A percentile compares a stretch with the other conserved stretches of the same genome.
Evolutionary conservation across 2,113 vertebrate genomes (phyloP).

Genomic region (Chionomys nivalis): DNA sequence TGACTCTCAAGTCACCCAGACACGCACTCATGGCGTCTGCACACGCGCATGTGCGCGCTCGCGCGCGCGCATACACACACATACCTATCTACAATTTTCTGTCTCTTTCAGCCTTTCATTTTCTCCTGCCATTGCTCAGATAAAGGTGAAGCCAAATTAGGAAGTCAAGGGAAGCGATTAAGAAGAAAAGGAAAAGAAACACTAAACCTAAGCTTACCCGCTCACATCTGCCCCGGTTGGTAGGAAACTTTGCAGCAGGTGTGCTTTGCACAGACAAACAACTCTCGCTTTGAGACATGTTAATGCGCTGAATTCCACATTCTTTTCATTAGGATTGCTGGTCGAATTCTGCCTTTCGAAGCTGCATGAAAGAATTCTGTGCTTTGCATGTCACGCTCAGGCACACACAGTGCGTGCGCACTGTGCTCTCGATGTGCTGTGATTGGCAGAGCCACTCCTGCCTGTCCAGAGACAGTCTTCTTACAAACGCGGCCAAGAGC

Average conservation of each 20-base stretch:
- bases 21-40: no score
- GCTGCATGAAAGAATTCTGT: constrained; percentile 28
- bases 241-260: not conserved
- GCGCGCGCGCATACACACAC: no score
- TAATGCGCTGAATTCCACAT: constrained; percentile 4
- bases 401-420: not conserved
- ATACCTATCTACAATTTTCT: no score
- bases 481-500: not conserved
- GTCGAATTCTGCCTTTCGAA: constrained; percentile 29
- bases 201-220: not conserved
- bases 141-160: not conserved
- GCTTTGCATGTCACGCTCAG: not conserved
- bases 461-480: not conserved
- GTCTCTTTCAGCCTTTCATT: not conserved
- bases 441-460: not conserved
- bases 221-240: not conserved
- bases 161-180: not conserved
- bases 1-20: not conserved
- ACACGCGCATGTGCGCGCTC: rapidly evolving
- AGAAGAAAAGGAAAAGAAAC: not conserved
- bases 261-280: not conserved
- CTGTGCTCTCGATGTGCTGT: not conserved
- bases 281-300: not conserved
- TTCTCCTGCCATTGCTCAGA: not conserved
- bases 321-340: not conserved